Evolutionary conservation across 2,797 vertebrate species (phyloP).

Genomic region (Hippopotamyrus pictus): DNA sequence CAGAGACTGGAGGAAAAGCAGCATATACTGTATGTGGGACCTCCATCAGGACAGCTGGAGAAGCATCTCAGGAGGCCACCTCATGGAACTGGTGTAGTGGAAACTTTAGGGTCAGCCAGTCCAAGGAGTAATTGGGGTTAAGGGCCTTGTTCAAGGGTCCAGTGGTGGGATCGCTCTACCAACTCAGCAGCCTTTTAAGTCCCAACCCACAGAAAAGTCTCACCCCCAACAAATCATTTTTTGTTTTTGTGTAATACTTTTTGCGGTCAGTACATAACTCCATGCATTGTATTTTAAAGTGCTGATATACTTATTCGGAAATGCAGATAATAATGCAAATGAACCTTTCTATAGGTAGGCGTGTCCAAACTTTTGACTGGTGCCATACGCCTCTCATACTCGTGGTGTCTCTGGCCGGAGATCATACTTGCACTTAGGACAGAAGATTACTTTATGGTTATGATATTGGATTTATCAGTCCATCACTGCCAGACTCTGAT

Average conservation of each 20-base stretch:
- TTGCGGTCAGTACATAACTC: background rate
- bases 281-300: background rate
- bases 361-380: background rate
- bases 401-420: background rate
- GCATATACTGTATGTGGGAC: background rate
- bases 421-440: background rate
- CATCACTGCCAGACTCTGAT: background rate
- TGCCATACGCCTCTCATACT: background rate
- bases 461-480: background rate
- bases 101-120: background rate
- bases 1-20: background rate
- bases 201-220: background rate
- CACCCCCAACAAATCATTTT: background rate
- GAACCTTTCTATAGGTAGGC: background rate
- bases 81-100: background rate
- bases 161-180: background rate
- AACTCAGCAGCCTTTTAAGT: background rate
- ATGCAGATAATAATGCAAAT: background rate
- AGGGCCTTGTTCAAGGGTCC: background rate
- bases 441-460: conserved; percentile 4
- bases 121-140: background rate
- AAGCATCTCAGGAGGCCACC: background rate
- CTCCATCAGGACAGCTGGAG: background rate
- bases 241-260: background rate
- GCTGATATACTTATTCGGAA: background rate